A percentile compares a stretch with the other conserved stretches of the same genome.
phyloP scores from a whole-genome alignment of 2,113 vertebrate species.

The Microcebus jonahi region DNA sequence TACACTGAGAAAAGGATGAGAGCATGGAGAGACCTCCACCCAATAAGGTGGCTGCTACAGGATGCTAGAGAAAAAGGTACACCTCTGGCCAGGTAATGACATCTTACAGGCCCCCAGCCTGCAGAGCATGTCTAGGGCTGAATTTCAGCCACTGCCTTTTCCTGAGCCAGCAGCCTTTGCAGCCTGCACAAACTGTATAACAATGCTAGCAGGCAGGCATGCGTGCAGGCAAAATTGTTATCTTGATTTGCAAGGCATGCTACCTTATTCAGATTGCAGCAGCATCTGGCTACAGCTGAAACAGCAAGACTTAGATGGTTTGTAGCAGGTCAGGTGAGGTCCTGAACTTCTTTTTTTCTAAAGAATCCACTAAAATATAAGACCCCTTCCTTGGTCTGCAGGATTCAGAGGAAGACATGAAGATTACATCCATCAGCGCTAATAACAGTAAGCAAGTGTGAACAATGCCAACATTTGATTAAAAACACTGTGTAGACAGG shows the following conservation, averaged over 20 bases:
- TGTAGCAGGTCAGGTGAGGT: accelerated
- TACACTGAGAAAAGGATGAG: accelerated
- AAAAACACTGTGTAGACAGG: background rate
- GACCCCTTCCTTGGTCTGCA: background rate
- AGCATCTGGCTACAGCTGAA: background rate
- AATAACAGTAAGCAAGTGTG: too few species aligned
- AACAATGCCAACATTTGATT: background rate
- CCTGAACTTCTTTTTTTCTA: too few species aligned
- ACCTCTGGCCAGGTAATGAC: background rate
- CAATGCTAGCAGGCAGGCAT: accelerated
- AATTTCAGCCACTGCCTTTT: too few species aligned
- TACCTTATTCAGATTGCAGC: background rate
- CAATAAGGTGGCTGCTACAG: accelerated
- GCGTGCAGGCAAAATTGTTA: too few species aligned
- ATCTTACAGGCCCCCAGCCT: accelerated
- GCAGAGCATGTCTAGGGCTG: background rate
- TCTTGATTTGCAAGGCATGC: background rate
- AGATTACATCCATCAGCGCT: accelerated
- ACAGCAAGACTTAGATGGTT: background rate
- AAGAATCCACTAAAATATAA: background rate
- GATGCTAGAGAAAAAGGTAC: background rate
- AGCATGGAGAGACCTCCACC: background rate
- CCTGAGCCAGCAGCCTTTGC: background rate
- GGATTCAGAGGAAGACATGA: background rate
- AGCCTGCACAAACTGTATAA: too few species aligned